phyloP scores from a whole-genome alignment of 1,140 invertebrate genomes.

The Microplitis mediator region DNA sequence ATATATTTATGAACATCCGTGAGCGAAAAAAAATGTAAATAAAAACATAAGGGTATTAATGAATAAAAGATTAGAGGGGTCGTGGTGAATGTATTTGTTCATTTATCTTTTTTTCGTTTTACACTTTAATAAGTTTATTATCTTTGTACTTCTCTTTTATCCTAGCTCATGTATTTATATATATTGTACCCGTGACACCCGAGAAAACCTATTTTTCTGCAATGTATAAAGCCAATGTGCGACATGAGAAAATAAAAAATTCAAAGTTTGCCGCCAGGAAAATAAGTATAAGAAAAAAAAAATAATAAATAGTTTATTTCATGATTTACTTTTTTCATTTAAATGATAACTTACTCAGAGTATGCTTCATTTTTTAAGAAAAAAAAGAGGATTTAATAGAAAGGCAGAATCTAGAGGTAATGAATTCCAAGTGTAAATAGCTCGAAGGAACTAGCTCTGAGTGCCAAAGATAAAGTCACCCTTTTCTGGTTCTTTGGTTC shows the following conservation, averaged over 20 bases:
- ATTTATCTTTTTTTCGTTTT: not conserved
- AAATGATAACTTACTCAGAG: not conserved
- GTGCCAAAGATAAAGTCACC: no score
- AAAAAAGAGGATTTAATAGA: not conserved
- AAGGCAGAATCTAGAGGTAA: not conserved
- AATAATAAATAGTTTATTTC: not conserved
- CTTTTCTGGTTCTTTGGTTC: no score
- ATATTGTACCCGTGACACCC: conserved; percentile 12
- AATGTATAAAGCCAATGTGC: not conserved
- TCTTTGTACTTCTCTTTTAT: not conserved
- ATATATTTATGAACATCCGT: not conserved
- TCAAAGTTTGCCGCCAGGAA: not conserved
- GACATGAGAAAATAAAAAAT: not conserved
- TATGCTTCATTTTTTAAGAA: not conserved
- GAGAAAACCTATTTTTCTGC: not conserved
- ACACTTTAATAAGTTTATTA: conserved; percentile 10
- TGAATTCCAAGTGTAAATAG: not conserved
- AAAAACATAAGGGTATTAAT: not conserved
- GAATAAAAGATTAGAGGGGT: not conserved
- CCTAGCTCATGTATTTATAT: not conserved
- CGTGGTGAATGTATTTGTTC: conserved; percentile 5
- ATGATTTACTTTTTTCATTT: not conserved
- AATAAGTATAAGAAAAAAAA: not conserved
- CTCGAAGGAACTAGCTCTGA: not conserved
- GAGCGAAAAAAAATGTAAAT: not conserved